Base-by-base conservation (phyloP, 2,797 vertebrate species). In the Todus mexicanus region DNA sequence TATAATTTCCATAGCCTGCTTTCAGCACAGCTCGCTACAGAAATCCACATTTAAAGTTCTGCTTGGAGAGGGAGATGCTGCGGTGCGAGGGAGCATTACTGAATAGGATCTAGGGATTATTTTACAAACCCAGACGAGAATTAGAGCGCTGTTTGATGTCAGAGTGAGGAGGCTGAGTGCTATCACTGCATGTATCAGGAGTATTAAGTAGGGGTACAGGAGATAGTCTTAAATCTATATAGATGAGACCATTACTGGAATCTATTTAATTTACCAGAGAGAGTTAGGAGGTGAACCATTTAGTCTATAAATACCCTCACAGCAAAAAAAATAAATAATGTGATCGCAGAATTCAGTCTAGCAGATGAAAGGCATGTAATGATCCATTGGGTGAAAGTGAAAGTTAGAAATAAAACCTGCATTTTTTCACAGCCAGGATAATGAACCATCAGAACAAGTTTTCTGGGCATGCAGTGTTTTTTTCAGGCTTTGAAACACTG, bases 181-280 rank as follows among this genome's bases (percentile, higher is more conserved):
- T 94, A 53, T 75, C 68, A 23, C 22, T 64, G 45, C 42, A 27
- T 42, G 10, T 7, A 82, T 84, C 74, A 88, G 29, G 42, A 81
- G 14, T 38, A 85, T 81, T 87, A 91, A 81, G 43, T 5, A 80
- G 42, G 13, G 77, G 18, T 77, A 69, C 25, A 66, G 75, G 20
- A 51, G 15, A 38, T 3, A 80, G 64, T 47, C 56, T 78, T 84
- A 70, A 89, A 88, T 91, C 66, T 86, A 12, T 78, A 29, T 51
- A 81, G 25, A 81, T 71, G 38, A 81, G 37, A 84, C 38, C 12
- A 40, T 84, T 90, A 50, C 15, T 65, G 20, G 45, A 79, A 76
- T 84, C n/a, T 68, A 40, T 76, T 92, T 84, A 81, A 90, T 90
- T 81, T 93, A 56, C 59, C 43, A 53, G 50, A 79, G 23, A 60